Conservation (phyloP, 2,113 vertebrate species). For the Tragelaphus buxtoni region DNA sequence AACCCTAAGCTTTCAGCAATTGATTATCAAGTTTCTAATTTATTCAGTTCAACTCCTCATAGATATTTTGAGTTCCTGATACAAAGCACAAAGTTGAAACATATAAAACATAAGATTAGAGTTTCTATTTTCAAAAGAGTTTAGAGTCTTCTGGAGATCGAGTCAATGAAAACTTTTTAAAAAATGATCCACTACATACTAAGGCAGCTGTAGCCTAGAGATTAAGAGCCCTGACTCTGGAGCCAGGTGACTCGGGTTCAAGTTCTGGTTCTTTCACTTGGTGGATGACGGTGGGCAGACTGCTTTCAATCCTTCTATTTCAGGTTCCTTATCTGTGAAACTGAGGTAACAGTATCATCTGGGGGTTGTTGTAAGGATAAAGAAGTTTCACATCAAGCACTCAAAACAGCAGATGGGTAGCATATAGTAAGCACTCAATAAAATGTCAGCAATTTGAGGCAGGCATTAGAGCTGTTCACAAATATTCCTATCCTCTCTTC, state of each 20-base stretch:
- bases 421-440: background rate
- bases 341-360: background rate
- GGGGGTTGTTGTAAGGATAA: background rate
- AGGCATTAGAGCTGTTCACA: background rate
- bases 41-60: background rate
- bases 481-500: background rate
- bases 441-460: background rate
- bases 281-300: background rate
- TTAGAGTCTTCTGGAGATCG: background rate
- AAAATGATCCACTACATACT: background rate
- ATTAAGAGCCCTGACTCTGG: background rate
- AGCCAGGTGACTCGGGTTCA: background rate
- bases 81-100: background rate
- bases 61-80: background rate
- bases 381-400: background rate
- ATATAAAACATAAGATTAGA: background rate
- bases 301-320: background rate
- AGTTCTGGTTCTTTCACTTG: background rate
- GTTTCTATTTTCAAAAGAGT: conserved; percentile 8
- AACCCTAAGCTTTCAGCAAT: background rate
- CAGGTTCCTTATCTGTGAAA: background rate
- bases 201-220: background rate
- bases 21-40: background rate
- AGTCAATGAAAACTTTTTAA: background rate
- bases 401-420: background rate